Percentiles rank a stretch among this genome's conserved stretches.
Conservation (phyloP, 2,888 invertebrate species). For the Operophtera brumata region DNA sequence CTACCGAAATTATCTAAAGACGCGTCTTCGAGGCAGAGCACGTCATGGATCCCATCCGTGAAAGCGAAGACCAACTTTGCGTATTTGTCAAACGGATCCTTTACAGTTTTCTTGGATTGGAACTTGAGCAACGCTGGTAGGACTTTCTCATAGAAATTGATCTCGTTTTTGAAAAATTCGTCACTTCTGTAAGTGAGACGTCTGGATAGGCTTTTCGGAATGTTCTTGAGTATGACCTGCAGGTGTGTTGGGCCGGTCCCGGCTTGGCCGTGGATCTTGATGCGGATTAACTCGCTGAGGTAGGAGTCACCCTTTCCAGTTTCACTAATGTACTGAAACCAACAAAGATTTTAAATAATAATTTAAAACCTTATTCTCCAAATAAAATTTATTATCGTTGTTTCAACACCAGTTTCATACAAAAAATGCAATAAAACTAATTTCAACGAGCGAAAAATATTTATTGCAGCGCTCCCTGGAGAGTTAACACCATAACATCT, state of each 20-base stretch:
- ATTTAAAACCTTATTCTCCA: too few species aligned
- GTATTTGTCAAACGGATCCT: constrained; percentile 77
- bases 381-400: too few species aligned
- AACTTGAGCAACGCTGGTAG: constrained; percentile 72
- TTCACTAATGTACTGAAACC: constrained; percentile 62
- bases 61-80: constrained; percentile 68
- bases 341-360: not conserved
- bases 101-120: constrained; percentile 55
- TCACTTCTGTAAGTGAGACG: constrained; percentile 83
- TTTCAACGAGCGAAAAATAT: too few species aligned
- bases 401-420: too few species aligned
- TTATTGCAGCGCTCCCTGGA: too few species aligned
- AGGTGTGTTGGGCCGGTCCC: constrained; percentile 53
- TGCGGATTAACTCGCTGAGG: constrained; percentile 82
- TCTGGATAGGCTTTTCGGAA: constrained; percentile 83
- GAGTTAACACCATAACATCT: too few species aligned
- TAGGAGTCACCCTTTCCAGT: constrained; percentile 85
- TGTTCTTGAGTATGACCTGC: constrained; percentile 83
- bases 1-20: constrained; percentile 64
- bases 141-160: constrained; percentile 82
- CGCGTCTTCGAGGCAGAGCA: constrained; percentile 80
- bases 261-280: constrained; percentile 76
- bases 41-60: constrained; percentile 78
- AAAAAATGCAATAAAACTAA: too few species aligned
- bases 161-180: constrained; percentile 87